Percentiles rank a stretch among this genome's conserved stretches.
Conservation (phyloP, 1,140 invertebrate species). For the Heliconius melpomene region DNA sequence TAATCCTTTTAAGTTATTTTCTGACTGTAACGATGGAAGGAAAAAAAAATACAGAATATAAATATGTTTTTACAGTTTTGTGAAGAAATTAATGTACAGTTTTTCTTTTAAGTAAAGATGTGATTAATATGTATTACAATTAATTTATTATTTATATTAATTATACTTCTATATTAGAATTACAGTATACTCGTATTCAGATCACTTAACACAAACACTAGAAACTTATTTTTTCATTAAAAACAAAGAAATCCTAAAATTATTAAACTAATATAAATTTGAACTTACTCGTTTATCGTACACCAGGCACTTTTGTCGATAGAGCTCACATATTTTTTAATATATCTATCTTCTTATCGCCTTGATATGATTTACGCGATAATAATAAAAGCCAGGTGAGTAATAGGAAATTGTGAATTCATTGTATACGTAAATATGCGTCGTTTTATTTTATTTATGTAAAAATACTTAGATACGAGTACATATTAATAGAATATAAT, state of each 20-base stretch:
- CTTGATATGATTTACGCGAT: background rate
- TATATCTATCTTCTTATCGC: conserved; percentile 1
- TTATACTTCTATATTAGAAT: no score
- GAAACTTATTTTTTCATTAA: background rate
- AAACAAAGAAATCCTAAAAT: background rate
- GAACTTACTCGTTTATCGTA: background rate
- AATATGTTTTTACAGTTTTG: no score
- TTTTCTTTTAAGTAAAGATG: no score
- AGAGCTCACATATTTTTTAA: conserved; percentile 5
- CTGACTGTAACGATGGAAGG: no score
- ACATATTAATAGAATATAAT: no score
- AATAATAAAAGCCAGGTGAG: background rate
- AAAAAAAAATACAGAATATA: no score
- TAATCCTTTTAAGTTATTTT: background rate
- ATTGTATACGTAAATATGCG: background rate
- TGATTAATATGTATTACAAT: no score
- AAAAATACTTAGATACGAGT: no score
- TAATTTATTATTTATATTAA: no score
- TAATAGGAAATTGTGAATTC: background rate
- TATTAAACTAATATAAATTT: background rate
- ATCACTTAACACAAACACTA: background rate
- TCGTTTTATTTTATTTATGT: no score
- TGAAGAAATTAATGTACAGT: no score
- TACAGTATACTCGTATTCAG: no score
- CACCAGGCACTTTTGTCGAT: background rate